phyloP scores from a whole-genome alignment of 2,888 invertebrate genomes.

The Teinopalpus imperialis region DNA sequence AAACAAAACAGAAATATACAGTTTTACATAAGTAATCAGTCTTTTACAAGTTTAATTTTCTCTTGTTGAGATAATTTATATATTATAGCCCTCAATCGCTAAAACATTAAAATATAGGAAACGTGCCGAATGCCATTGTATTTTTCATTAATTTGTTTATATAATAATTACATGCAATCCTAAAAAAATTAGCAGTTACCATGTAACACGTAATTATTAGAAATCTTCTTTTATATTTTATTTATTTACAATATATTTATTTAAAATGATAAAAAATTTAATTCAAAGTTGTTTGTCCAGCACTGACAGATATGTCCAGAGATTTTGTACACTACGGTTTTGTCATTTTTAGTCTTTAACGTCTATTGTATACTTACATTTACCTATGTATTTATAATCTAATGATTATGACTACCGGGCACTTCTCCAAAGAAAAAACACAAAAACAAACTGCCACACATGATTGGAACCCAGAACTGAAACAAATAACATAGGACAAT shows the following conservation, averaged over 20 bases:
- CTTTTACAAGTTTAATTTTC: conserved; percentile 59
- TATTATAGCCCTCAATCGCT: conserved; percentile 22
- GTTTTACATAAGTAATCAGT: conserved; percentile 57
- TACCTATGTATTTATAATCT: conserved; percentile 26
- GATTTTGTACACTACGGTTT: conserved; percentile 21
- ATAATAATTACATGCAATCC: too few species aligned
- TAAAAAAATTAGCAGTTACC: too few species aligned
- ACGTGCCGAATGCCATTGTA: not conserved
- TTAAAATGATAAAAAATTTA: conserved; percentile 5
- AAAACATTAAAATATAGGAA: conserved; percentile 11
- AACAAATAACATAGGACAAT: conserved; percentile 54
- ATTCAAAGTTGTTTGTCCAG: conserved; percentile 22
- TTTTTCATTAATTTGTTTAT: not conserved
- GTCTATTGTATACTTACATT: conserved; percentile 5
- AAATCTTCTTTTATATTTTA: not conserved
- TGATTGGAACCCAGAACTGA: conserved; percentile 52
- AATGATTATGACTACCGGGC: conserved; percentile 60
- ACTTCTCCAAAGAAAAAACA: conserved; percentile 54
- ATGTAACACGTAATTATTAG: conserved; percentile 3
- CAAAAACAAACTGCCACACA: conserved; percentile 51
- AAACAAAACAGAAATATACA: conserved; percentile 35
- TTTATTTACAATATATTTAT: conserved; percentile 25
- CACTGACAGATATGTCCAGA: conserved; percentile 18
- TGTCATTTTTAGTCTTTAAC: conserved; percentile 9
- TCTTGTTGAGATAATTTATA: conserved; percentile 42